Percentiles rank a stretch among this genome's conserved stretches.
Evolutionary conservation across 2,888 invertebrate genomes (phyloP).

Genomic region (Chrysopilus asiliformis): DNA sequence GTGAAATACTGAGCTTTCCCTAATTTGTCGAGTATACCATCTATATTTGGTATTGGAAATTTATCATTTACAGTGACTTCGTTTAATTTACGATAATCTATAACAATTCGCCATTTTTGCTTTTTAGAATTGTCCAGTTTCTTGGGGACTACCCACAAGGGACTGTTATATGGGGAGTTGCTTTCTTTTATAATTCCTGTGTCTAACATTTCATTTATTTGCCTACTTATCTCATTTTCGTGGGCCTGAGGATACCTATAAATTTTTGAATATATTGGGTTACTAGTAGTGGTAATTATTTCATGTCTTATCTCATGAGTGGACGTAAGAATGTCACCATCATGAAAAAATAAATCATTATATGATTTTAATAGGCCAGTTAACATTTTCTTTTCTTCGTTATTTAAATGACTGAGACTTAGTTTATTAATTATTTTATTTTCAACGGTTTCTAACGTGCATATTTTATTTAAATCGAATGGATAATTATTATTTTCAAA

Average conservation of each 20-base stretch:
- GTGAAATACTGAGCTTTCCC: background rate
- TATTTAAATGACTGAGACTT: too few species aligned
- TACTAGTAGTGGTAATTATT: constrained; percentile 15
- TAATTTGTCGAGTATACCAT: constrained; percentile 18
- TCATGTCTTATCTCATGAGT: constrained; percentile 16
- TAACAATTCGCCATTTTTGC: constrained; percentile 19
- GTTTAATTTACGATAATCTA: constrained; percentile 8
- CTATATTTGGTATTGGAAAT: constrained; percentile 15
- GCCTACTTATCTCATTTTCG: constrained; percentile 11
- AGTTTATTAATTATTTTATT: too few species aligned
- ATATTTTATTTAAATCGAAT: too few species aligned
- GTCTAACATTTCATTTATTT: constrained; percentile 13
- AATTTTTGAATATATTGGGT: constrained; percentile 14
- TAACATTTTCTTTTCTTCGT: constrained; percentile 1
- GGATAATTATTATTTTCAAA: too few species aligned
- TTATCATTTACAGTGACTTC: constrained; percentile 13
- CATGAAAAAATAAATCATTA: constrained; percentile 12
- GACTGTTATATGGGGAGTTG: background rate
- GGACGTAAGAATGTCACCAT: constrained; percentile 12
- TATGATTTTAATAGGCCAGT: constrained; percentile 2
- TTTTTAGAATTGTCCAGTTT: constrained; percentile 3
- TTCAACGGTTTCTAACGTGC: too few species aligned
- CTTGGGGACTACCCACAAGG: constrained; percentile 2
- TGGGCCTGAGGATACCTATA: constrained; percentile 16
- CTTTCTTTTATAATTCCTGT: constrained; percentile 14